phyloP scores from a whole-genome alignment of 2,888 invertebrate species.

The Caprella mutica region DNA sequence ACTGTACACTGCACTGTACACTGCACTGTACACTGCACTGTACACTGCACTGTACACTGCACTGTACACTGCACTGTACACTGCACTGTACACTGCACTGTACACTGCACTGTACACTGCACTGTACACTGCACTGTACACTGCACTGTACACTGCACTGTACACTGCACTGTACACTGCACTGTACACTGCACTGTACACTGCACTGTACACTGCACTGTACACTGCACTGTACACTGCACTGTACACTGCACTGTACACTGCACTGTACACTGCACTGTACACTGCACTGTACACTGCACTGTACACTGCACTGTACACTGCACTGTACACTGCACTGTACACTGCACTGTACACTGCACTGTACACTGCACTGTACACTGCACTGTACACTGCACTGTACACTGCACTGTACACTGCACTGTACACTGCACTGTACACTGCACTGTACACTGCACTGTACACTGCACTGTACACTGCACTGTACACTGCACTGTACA shows the following conservation, averaged over 20 bases:
- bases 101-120: neutral
- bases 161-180: neutral
- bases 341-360: neutral
- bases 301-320: neutral
- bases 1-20: neutral
- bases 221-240: neutral
- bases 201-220: neutral
- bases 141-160: neutral
- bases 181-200: neutral
- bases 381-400: neutral
- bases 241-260: neutral
- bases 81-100: neutral
- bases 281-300: neutral
- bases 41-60: constrained; percentile 1
- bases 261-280: neutral
- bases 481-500: neutral
- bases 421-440: neutral
- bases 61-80: constrained; percentile 1
- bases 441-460: neutral
- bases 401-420: neutral
- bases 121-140: neutral
- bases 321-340: neutral
- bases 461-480: neutral
- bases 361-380: neutral
- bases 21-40: neutral